Percentiles rank a stretch among this genome's conserved stretches.
Evolutionary conservation across 2,113 vertebrate species (phyloP).

Genomic region (Emydura subglobosa): DNA sequence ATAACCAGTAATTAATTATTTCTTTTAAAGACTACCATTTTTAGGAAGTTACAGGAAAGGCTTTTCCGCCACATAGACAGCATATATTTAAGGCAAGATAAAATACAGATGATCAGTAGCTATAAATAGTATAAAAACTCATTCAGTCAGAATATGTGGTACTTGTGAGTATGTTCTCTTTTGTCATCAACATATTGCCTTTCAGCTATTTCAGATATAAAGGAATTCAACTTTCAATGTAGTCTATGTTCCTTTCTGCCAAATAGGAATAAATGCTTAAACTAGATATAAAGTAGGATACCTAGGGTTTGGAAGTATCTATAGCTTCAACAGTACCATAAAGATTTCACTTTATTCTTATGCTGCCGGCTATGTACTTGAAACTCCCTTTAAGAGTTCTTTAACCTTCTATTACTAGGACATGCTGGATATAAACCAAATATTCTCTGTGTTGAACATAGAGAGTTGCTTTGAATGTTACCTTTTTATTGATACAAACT

Average conservation of each 20-base stretch:
- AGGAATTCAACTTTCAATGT: background rate
- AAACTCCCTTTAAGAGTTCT: background rate
- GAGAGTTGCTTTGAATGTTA: background rate
- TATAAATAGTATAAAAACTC: background rate
- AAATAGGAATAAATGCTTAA: background rate
- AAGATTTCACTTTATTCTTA: background rate
- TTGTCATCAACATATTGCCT: background rate
- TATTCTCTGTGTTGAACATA: background rate
- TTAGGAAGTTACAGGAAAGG: background rate
- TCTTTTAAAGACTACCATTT: background rate
- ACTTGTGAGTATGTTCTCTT: background rate
- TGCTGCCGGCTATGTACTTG: background rate
- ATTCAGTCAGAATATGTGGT: background rate
- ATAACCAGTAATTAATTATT: background rate
- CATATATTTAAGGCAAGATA: background rate
- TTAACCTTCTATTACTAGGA: rapidly evolving
- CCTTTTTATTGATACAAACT: background rate
- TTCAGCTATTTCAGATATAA: background rate
- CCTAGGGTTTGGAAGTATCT: background rate
- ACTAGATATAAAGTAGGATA: background rate
- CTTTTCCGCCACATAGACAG: background rate
- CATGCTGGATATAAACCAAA: background rate
- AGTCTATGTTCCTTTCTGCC: background rate
- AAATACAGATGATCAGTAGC: background rate
- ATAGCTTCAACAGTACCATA: background rate